Conservation (phyloP, 2,113 vertebrate genomes). For the Jaculus jaculus region DNA sequence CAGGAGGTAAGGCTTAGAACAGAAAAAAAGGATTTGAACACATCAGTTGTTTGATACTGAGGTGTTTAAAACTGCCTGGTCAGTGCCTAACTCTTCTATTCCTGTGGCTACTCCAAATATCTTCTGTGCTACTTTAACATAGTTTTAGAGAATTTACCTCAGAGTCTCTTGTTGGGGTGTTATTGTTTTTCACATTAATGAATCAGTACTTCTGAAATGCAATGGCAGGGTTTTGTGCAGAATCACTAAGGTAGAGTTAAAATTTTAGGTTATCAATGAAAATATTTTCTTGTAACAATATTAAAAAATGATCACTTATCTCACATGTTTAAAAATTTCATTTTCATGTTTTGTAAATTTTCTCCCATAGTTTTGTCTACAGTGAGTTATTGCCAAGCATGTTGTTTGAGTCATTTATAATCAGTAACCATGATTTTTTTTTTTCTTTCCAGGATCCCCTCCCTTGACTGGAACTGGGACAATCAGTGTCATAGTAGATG, state of each 20-base stretch:
- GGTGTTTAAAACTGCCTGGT: neutral
- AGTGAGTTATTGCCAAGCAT: neutral
- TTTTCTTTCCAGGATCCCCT: constrained; percentile 87
- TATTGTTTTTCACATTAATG: neutral
- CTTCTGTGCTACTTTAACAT: constrained; percentile 15
- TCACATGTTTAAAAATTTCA: neutral
- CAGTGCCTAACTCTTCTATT: neutral
- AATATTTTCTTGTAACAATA: neutral
- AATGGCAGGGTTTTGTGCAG: neutral
- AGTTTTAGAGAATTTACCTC: constrained; percentile 17
- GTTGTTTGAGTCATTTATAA: neutral
- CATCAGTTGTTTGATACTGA: neutral
- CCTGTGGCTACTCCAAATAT: neutral
- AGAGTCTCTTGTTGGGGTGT: constrained; percentile 6
- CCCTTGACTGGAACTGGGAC: constrained; percentile 95
- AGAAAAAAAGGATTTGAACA: neutral
- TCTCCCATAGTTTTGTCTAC: neutral
- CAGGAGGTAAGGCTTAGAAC: neutral
- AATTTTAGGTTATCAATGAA: neutral
- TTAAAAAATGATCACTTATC: neutral
- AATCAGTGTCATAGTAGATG: constrained; percentile 92
- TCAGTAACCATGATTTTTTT: neutral
- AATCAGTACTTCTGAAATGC: constrained; percentile 9
- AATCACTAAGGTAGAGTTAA: neutral
- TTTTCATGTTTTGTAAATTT: neutral